Percentiles rank a stretch among this genome's conserved stretches.
Conservation (phyloP, 2,888 invertebrate species). For the Eupithecia abbreviata region DNA sequence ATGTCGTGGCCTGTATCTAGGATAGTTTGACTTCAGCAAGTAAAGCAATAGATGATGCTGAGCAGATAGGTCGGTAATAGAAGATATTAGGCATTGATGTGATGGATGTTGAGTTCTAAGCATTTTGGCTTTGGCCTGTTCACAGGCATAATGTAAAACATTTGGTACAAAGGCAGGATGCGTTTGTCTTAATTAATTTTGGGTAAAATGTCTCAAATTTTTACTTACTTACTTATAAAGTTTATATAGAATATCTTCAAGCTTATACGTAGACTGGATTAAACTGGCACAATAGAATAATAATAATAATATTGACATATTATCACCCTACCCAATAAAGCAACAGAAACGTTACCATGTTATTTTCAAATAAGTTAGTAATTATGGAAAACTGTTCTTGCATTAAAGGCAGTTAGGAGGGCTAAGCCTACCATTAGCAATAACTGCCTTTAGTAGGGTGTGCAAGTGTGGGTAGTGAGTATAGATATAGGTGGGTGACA, state of each 20-base stretch:
- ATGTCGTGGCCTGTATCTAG: slow-evolving; percentile 74
- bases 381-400: slow-evolving; percentile 41
- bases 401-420: slow-evolving; percentile 39
- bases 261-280: background rate
- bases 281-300: background rate
- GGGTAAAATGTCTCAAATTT: background rate
- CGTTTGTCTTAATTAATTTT: background rate
- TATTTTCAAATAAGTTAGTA: slow-evolving; percentile 43
- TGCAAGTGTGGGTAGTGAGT: slow-evolving; percentile 18
- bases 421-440: slow-evolving; percentile 40
- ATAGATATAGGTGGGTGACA: slow-evolving; percentile 11
- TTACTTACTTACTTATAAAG: background rate
- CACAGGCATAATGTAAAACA: background rate
- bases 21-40: slow-evolving; percentile 23
- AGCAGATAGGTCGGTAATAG: slow-evolving; percentile 12
- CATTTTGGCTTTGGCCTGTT: background rate
- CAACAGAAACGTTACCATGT: slow-evolving; percentile 24
- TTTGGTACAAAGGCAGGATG: background rate
- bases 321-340: background rate
- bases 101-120: background rate
- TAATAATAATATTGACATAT: slow-evolving; percentile 4
- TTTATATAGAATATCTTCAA: background rate
- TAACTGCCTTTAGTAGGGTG: slow-evolving; percentile 35
- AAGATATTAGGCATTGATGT: background rate
- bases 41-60: slow-evolving; percentile 22